Conservation (phyloP, 2,797 vertebrate genomes). For the Eurystomus glaucurus region DNA sequence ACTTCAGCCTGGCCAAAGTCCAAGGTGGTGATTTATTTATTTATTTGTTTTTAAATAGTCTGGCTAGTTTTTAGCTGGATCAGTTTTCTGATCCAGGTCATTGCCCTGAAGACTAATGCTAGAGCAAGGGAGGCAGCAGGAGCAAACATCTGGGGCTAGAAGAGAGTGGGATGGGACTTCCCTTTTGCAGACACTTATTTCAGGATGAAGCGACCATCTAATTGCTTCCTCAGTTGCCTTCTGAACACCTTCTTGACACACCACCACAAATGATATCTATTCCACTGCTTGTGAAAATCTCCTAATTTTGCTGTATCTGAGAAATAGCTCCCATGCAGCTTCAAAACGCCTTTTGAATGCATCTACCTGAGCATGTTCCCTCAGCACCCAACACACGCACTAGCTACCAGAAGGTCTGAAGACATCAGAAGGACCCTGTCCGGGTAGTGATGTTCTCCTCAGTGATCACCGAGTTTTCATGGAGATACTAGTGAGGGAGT, state of each 20-base stretch:
- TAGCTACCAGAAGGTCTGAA: neutral
- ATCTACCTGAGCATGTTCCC: neutral
- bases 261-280: neutral
- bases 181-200: neutral
- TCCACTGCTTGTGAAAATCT: neutral
- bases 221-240: neutral
- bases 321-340: neutral
- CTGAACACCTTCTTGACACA: neutral
- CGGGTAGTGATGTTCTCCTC: neutral
- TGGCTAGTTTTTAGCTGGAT: neutral
- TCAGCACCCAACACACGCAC: rapidly evolving
- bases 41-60: neutral
- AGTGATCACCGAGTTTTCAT: neutral
- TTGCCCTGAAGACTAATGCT: neutral
- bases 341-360: neutral
- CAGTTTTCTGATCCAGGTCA: neutral
- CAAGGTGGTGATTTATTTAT: neutral
- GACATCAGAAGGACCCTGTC: neutral
- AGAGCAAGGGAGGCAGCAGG: neutral
- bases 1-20: neutral
- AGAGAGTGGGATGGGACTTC: neutral
- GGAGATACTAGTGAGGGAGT: neutral
- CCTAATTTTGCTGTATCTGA: neutral
- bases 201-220: neutral
- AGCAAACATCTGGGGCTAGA: neutral